A percentile compares a stretch with the other conserved stretches of the same genome.
These are phyloP conservation scores for Branchinecta sandiegonensis DNA, from an alignment of 2,888 invertebrate species.

Conservation along the genomic window DNA sequence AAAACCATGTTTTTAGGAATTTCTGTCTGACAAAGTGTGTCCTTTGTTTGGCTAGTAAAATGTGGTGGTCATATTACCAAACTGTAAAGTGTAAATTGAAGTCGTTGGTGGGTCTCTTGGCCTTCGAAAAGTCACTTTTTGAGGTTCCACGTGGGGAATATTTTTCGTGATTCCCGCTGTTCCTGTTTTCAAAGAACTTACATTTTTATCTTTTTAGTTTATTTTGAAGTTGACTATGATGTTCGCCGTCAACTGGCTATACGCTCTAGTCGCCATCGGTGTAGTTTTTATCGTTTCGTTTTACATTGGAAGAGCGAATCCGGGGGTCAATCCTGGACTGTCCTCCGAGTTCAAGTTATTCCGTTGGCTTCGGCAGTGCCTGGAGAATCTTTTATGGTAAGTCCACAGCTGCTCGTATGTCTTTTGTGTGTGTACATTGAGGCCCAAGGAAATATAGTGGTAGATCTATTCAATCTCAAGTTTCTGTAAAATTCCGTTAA, in stretches of 20 bases:
- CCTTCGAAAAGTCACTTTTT: too few species aligned
- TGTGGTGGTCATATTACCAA: too few species aligned
- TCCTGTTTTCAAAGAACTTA: too few species aligned
- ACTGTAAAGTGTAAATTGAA: too few species aligned
- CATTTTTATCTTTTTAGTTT: conserved; percentile 46
- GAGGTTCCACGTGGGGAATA: too few species aligned
- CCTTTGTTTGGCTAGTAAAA: too few species aligned
- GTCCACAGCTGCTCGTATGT: conserved; percentile 27
- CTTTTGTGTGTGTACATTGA: conserved; percentile 16
- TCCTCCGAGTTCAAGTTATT: conserved; percentile 68
- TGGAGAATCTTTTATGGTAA: conserved; percentile 62
- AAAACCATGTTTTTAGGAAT: too few species aligned
- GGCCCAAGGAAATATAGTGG: background rate
- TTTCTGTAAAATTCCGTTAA: too few species aligned
- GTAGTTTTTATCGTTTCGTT: conserved; percentile 74
- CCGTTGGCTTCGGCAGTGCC: conserved; percentile 55
- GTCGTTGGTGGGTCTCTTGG: too few species aligned
- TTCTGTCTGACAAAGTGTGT: too few species aligned
- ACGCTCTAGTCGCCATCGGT: conserved; percentile 66
- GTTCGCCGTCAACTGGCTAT: conserved; percentile 86
- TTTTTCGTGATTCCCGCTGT: too few species aligned
- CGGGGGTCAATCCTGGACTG: conserved; percentile 82
- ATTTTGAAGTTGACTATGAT: conserved; percentile 70
- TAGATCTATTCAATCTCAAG: background rate
- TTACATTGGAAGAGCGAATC: conserved; percentile 87